These are phyloP conservation scores for Glomeris maerens DNA, from an alignment of 1,140 invertebrate genomes.

Conservation along the genomic window DNA sequence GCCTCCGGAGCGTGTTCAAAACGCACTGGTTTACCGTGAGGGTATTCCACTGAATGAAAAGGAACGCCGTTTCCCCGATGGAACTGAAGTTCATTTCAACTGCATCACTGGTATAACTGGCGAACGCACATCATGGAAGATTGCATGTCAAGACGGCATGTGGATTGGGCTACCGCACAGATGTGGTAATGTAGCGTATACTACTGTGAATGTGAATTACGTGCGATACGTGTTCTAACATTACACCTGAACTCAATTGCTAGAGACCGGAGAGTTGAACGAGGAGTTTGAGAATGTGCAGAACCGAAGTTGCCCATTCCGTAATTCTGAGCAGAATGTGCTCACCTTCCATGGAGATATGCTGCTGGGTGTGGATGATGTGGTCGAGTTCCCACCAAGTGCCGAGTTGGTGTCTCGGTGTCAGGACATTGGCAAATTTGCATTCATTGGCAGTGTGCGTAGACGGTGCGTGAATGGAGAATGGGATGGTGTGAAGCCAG, in stretches of 20 bases:
- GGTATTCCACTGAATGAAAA: conserved; percentile 35
- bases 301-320: conserved; percentile 56
- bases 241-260: conserved; percentile 17
- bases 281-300: conserved; percentile 20
- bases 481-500: conserved; percentile 60
- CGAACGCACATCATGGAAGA: conserved; percentile 63
- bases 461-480: conserved; percentile 54
- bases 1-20: conserved; percentile 48
- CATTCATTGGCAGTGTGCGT: conserved; percentile 41
- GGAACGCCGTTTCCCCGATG: conserved; percentile 48
- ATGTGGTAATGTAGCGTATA: conserved; percentile 39
- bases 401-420: conserved; percentile 53
- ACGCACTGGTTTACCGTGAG: conserved; percentile 47
- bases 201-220: too few relatives aligned
- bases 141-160: conserved; percentile 62
- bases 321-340: conserved; percentile 59
- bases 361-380: conserved; percentile 53
- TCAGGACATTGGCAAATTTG: conserved; percentile 59
- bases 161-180: conserved; percentile 62
- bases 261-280: conserved; percentile 36
- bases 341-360: conserved; percentile 63
- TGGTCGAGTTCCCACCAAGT: conserved; percentile 57
- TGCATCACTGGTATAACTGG: conserved; percentile 56
- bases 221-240: neutral
- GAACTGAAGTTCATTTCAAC: conserved; percentile 62